A percentile compares a stretch with the other conserved stretches of the same genome.
These are phyloP conservation scores for Catocala fraxini DNA, from an alignment of 2,888 invertebrate species.

Conservation along the genomic window DNA sequence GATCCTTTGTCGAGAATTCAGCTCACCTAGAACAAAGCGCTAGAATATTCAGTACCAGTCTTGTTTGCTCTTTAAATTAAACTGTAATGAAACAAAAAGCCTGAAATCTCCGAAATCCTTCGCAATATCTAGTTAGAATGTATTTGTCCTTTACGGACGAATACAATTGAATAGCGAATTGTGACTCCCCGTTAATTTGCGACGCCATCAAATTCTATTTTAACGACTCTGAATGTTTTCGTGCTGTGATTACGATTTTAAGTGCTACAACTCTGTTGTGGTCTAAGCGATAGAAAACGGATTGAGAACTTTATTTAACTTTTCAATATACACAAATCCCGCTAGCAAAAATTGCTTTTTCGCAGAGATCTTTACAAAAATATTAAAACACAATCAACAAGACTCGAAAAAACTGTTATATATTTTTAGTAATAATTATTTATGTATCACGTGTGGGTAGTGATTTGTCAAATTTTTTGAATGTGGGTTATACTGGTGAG, in stretches of 20 bases:
- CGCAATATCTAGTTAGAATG: slow-evolving; percentile 16
- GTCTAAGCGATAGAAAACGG: slow-evolving; percentile 31
- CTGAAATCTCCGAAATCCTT: neutral
- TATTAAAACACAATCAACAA: too few relatives aligned
- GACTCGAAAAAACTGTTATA: too few relatives aligned
- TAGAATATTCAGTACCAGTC: too few relatives aligned
- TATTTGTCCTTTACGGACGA: slow-evolving; percentile 30
- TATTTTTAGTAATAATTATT: too few relatives aligned
- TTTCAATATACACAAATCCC: too few relatives aligned
- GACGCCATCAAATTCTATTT: slow-evolving; percentile 72
- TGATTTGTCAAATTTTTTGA: too few relatives aligned
- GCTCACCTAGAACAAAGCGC: too few relatives aligned
- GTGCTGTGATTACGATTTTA: slow-evolving; percentile 66
- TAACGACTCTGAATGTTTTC: slow-evolving; percentile 76
- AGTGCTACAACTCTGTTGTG: slow-evolving; percentile 40
- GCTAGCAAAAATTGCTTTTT: too few relatives aligned
- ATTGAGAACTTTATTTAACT: neutral
- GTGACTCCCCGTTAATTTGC: slow-evolving; percentile 68
- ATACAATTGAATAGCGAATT: slow-evolving; percentile 41
- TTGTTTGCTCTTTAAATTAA: neutral
- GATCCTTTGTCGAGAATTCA: too few relatives aligned
- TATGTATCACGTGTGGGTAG: too few relatives aligned
- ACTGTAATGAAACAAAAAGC: neutral
- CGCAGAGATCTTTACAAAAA: too few relatives aligned
- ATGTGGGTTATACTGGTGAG: too few relatives aligned